Evolutionary conservation across 1,140 invertebrate species (phyloP).

Genomic region (Ylistrum balloti): DNA sequence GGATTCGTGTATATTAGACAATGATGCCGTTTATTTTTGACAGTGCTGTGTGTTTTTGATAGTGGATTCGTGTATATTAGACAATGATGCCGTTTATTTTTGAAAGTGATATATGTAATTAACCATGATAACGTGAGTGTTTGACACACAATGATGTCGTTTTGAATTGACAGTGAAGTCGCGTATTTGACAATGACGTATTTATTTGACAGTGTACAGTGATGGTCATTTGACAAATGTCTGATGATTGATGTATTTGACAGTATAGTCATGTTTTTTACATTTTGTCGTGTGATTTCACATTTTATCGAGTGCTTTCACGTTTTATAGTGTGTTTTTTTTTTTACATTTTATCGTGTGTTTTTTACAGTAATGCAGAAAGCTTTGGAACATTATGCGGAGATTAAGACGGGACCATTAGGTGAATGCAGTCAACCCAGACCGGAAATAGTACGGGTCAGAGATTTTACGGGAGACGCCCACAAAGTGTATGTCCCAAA

Average conservation of each 20-base stretch:
- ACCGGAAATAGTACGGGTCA: constrained; percentile 54
- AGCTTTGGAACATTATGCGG: constrained; percentile 48
- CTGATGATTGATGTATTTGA: too few relatives aligned
- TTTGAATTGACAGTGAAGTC: background rate
- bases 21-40: background rate
- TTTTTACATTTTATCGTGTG: background rate
- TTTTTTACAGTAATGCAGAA: constrained; percentile 51
- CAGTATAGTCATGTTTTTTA: too few relatives aligned
- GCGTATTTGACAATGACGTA: too few relatives aligned
- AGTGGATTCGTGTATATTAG: background rate
- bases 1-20: background rate
- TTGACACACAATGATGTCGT: background rate
- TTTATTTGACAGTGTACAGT: too few relatives aligned
- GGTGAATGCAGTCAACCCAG: constrained; percentile 49
- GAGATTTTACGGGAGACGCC: constrained; percentile 51
- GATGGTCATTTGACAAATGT: too few relatives aligned
- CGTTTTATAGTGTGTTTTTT: too few relatives aligned
- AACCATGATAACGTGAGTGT: background rate
- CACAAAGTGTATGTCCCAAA: constrained; percentile 59
- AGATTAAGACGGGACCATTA: constrained; percentile 47
- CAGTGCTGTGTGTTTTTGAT: background rate
- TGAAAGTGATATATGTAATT: background rate
- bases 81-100: background rate
- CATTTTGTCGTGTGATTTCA: too few relatives aligned
- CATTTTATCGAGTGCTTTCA: too few relatives aligned